Evolutionary conservation across 2,113 vertebrate species (phyloP), one percentile per base, ranked within the genome.

Genomic region (Lipophrys pholis): DNA sequence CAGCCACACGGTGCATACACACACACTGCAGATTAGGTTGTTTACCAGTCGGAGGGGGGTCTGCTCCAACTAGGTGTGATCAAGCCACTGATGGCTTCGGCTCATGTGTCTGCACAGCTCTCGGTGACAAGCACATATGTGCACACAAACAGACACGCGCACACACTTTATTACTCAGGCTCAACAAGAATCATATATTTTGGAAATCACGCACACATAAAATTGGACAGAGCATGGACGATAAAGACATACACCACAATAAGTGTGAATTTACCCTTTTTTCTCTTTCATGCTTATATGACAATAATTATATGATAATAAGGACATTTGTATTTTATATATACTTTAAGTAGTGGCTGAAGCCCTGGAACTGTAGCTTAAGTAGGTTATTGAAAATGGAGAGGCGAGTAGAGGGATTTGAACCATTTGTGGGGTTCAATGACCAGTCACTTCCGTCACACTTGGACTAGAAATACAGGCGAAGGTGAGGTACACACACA

Each of bases 81-180:
- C 71, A 71, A 87, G 78, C 79, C 66, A 73, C 85, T 92, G 90
- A 92, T 92, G 78, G 66, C 80, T 82, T 16, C 54, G 80, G 69
- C 89, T 87, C 84, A 92, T 92, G 89, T 89, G 82, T 77, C 85
- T 80, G 85, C 91, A 91, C 90, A 90, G 75, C 73, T 84, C 87
- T 71, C 12, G 5, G 73, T 39, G 80, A 73, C 71, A 73, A 64
- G 78, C 6, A 40, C 65, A 60, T 5, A 36, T 49, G 54, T 8
- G 41, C 11, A 36, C 73, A 61, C 58, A 68, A 15, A 79, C 53
- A 68, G 30, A 50, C 17, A 73, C 41, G 40, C 11, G 53, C 68
- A 65, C 12, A 71, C 14, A 49, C 6, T 21, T 0, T 17, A 39
- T 54, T 43, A 0, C 52, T 53, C 46, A 36, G 17, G 36, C 48